Base-by-base conservation (phyloP, 1,140 invertebrate genomes). In the Eriocheir sinensis region DNA sequence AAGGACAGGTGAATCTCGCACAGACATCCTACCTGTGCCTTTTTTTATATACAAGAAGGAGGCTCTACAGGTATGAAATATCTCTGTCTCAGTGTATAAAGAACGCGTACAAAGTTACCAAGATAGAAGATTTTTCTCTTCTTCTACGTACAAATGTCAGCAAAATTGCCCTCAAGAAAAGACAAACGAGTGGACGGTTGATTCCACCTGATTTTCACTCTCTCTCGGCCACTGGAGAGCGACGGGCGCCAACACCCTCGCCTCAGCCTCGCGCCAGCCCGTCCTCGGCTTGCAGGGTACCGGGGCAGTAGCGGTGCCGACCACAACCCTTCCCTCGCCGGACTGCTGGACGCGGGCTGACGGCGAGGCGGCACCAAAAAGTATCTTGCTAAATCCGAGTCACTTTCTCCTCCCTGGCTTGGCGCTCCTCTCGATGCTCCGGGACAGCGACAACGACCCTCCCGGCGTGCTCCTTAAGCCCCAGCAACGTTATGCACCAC, bases 141-240 rank as follows among this genome's bases (percentile, higher is more conserved):
- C 27, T 72, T 72, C 60, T 72, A 72, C 27, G 6, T 72, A n/a
- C 8, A 72, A 72, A n/a, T 72, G 27, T 17, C 60, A 72, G 21
- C 60, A 72, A 72, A 72, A 72, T 72, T n/a, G 27, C 27, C 8
- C 60, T n/a, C 48, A 72, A n/a, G 27, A 72, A 72, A 72, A 72
- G 60, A 72, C 60, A 72, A 72, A 72, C n/a, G 17, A 72, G 60
- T 72, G 60, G 60, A 72, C 60, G 60, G 60, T 72, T 72, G 60
- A 72, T 72, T 72, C 60, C 60, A 72, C 60, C 60, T n/a, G 60
- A 72, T n/a, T 72, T 72, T 4, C 60, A 12, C 27, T 72, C 17
- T n/a, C 12, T 53, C 21, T n/a, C n/a, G 60, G 21, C 60, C 60
- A 72, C 60, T n/a, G 60, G 60, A 72, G 21, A 72, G 17, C 60